Percentiles rank a stretch among this genome's conserved stretches.
Evolutionary conservation across 1,140 invertebrate species (phyloP).

Genomic region (Oreohelix idahoensis): DNA sequence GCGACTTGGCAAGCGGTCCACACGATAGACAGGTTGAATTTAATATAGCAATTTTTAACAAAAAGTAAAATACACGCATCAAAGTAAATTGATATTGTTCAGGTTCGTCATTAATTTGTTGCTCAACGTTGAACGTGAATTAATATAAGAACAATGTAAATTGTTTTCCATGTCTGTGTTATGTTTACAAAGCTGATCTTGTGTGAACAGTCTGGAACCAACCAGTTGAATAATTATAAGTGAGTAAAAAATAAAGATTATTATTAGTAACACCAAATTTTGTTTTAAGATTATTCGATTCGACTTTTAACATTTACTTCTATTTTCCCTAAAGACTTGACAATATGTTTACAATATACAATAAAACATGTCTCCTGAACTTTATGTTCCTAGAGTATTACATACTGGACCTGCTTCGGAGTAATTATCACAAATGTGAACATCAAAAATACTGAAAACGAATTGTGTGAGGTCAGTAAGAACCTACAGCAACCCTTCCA

Average conservation of each 20-base stretch:
- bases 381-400: no score
- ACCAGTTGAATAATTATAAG: background rate
- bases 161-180: background rate
- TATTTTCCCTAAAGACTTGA: no score
- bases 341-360: no score
- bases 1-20: conserved; percentile 46
- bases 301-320: no score
- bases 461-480: no score
- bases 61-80: background rate
- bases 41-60: background rate
- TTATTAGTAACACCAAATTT: background rate
- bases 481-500: no score
- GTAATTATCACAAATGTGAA: no score
- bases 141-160: background rate
- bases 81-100: background rate
- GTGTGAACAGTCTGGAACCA: background rate
- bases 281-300: no score
- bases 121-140: background rate
- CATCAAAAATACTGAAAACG: no score
- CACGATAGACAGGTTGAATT: conserved; percentile 50
- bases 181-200: background rate
- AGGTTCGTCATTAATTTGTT: background rate
- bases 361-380: no score
- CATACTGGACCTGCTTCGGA: no score
- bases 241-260: background rate